Conservation (phyloP, 2,888 invertebrate genomes). For the Reticulitermes lucifugus region DNA sequence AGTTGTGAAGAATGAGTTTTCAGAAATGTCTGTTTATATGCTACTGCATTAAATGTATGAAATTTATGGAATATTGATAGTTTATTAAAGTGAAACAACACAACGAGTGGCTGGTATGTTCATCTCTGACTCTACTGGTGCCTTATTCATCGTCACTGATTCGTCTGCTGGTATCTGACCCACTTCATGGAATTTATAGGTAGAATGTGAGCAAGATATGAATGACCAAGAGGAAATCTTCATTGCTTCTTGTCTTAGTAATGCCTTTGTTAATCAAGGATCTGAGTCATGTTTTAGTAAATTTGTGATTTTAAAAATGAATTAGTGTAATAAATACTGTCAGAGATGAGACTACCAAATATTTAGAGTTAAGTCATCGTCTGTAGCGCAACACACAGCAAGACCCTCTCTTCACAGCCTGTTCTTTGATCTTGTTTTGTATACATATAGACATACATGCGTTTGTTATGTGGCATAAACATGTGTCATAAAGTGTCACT, state of each 20-base stretch:
- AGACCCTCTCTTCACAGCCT: constrained; percentile 12
- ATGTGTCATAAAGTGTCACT: not conserved
- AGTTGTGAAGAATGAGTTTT: constrained; percentile 40
- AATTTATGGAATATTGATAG: constrained; percentile 24
- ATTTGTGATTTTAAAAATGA: constrained; percentile 40
- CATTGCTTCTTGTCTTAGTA: constrained; percentile 37
- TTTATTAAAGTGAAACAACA: constrained; percentile 42
- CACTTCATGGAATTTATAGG: not conserved
- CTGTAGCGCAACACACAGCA: not conserved
- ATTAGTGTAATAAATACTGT: constrained; percentile 43
- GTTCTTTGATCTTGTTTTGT: constrained; percentile 27
- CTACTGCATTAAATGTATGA: constrained; percentile 35
- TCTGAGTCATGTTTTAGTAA: constrained; percentile 36
- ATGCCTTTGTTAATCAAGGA: constrained; percentile 26
- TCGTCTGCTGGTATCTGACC: constrained; percentile 19
- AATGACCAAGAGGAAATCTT: not conserved
- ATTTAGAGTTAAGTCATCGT: constrained; percentile 33
- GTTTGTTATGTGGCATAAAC: constrained; percentile 34
- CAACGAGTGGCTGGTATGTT: constrained; percentile 49
- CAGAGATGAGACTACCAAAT: constrained; percentile 52
- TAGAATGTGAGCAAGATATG: not conserved
- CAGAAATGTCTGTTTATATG: constrained; percentile 31
- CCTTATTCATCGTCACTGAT: constrained; percentile 49
- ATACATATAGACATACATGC: constrained; percentile 34
- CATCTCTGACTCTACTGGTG: constrained; percentile 53